These are phyloP conservation scores for Lydus trimaculatus DNA, from an alignment of 2,888 invertebrate genomes.

Conservation along the genomic window DNA sequence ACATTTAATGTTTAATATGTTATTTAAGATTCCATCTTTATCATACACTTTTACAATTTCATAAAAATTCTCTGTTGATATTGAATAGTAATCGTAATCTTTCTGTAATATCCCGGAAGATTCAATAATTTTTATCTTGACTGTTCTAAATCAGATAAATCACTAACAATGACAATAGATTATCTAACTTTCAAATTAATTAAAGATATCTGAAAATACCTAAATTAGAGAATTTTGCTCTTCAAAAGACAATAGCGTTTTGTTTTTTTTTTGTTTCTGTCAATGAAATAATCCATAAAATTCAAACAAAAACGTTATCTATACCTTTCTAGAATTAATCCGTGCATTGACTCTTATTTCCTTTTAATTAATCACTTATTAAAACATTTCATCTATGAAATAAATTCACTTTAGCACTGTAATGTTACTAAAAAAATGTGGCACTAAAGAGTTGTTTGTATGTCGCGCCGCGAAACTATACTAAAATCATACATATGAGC, in stretches of 20 bases:
- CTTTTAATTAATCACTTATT: neutral
- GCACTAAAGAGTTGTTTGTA: conserved; percentile 26
- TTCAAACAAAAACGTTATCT: no score
- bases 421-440: neutral
- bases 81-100: conserved; percentile 21
- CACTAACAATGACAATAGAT: neutral
- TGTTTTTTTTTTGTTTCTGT: no score
- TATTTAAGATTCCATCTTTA: conserved; percentile 17
- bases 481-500: conserved; percentile 38
- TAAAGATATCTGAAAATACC: neutral
- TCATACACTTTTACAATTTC: conserved; percentile 28
- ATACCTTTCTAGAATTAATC: conserved; percentile 30
- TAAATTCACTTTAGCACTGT: neutral
- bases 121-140: neutral
- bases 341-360: conserved; percentile 19
- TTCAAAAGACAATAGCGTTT: neutral
- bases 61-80: conserved; percentile 27
- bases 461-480: conserved; percentile 33
- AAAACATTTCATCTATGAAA: neutral
- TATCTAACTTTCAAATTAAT: neutral
- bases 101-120: no score
- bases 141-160: neutral
- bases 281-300: no score
- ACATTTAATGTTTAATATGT: neutral
- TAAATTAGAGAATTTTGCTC: neutral